Conservation (phyloP, 2,797 vertebrate species). For the Trematomus bernacchii region DNA sequence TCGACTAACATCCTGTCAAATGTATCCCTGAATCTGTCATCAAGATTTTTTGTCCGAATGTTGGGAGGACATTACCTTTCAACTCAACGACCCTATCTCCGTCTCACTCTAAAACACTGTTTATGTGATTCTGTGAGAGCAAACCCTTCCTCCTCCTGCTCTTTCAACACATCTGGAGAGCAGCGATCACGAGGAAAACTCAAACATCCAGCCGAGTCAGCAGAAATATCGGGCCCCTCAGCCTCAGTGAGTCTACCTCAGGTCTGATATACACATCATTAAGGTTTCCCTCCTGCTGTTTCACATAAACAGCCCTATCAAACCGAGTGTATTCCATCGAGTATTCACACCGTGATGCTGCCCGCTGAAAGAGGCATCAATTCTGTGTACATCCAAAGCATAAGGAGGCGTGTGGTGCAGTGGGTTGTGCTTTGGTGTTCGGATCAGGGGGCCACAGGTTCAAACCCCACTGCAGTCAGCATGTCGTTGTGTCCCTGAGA, state of each 20-base stretch:
- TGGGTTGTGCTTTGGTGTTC: no score
- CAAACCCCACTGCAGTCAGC: no score
- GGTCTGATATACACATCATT: constrained; percentile 8
- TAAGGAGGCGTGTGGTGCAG: no score
- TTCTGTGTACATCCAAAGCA: constrained; percentile 5
- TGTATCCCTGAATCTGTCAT: not conserved
- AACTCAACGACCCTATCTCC: constrained; percentile 30
- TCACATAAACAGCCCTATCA: not conserved
- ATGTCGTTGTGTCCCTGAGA: no score
- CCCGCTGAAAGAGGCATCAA: not conserved
- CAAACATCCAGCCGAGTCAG: constrained; percentile 57
- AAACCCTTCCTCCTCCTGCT: constrained; percentile 49
- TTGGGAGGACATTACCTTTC: constrained; percentile 60
- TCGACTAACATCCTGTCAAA: constrained; percentile 12
- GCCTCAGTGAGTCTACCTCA: constrained; percentile 1
- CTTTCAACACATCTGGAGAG: constrained; percentile 66
- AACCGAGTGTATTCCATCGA: not conserved
- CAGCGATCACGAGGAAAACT: constrained; percentile 24
- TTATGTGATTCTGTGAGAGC: not conserved
- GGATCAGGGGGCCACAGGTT: no score
- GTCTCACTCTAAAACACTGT: constrained; percentile 32
- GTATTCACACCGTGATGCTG: not conserved
- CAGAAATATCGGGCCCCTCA: constrained; percentile 24
- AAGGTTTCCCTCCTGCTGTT: constrained; percentile 6
- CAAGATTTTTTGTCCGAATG: no score